Conservation (phyloP, 92 coral and sea anemone genomes). For the Parazoanthus atlanticus region DNA sequence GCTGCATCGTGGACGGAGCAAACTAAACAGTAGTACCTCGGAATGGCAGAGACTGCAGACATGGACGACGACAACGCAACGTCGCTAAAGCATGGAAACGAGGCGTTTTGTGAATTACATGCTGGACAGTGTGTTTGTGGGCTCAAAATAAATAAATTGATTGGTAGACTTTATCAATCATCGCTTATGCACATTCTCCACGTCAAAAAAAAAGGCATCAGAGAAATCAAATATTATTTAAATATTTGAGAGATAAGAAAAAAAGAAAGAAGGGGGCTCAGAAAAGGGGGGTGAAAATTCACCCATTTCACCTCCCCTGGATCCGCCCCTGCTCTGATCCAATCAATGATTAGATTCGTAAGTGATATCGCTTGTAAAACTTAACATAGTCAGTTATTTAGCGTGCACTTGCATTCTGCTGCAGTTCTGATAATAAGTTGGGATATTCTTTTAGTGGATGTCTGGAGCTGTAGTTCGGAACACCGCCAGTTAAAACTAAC, state of each 20-base stretch:
- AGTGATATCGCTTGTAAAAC: too few species aligned
- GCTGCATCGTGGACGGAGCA: conserved; percentile 62
- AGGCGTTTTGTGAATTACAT: conserved; percentile 59
- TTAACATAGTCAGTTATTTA: too few species aligned
- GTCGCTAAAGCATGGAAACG: conserved; percentile 52
- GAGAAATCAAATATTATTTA: conserved; percentile 13
- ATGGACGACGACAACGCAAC: conserved; percentile 60
- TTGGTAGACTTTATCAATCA: background rate
- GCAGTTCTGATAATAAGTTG: too few species aligned
- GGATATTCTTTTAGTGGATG: too few species aligned
- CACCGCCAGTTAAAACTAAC: too few species aligned
- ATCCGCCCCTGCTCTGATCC: too few species aligned
- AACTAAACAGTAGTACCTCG: conserved; percentile 52
- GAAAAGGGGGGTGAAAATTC: too few species aligned
- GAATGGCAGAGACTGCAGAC: conserved; percentile 59
- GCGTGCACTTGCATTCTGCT: too few species aligned
- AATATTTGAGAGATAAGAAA: conserved; percentile 6
- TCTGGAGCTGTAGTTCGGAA: too few species aligned
- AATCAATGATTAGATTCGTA: too few species aligned
- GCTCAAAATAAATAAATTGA: conserved; percentile 50
- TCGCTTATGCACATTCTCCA: conserved; percentile 14
- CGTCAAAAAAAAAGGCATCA: conserved; percentile 10
- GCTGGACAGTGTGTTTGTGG: conserved; percentile 61
- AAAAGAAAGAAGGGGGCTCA: background rate
- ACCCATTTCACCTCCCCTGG: too few species aligned